A percentile compares a stretch with the other conserved stretches of the same genome.
Conservation (phyloP, 2,888 invertebrate genomes). For the Tetragonisca angustula region DNA sequence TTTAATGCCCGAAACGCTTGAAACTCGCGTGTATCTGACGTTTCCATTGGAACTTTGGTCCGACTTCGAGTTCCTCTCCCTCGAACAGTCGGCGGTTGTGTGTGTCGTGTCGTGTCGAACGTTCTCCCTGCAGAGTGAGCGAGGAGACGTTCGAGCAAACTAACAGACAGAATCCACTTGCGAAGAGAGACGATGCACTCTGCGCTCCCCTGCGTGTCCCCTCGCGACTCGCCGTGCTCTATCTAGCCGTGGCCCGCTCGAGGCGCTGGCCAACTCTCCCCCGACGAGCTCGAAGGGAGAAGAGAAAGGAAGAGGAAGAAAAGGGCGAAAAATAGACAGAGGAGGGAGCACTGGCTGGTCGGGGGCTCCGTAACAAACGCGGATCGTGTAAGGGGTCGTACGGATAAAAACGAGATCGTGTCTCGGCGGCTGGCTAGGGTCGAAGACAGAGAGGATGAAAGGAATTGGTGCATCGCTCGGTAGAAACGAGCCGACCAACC, state of each 20-base stretch:
- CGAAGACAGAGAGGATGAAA: conserved; percentile 76
- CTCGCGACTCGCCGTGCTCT: conserved; percentile 29
- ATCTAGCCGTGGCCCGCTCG: conserved; percentile 68
- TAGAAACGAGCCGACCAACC: conserved; percentile 71
- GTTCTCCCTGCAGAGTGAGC: background rate
- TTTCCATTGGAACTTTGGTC: conserved; percentile 46
- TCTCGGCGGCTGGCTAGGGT: conserved; percentile 71
- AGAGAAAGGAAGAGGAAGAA: conserved; percentile 24
- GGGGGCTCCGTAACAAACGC: conserved; percentile 78
- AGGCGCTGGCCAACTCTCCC: conserved; percentile 72
- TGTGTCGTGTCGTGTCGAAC: background rate
- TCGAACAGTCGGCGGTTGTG: background rate
- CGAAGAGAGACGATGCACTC: conserved; percentile 61
- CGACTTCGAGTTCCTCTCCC: background rate
- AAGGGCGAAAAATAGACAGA: conserved; percentile 42
- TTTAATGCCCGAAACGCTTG: conserved; percentile 4
- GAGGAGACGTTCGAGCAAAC: conserved; percentile 34
- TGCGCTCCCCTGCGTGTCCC: conserved; percentile 66
- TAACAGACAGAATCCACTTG: conserved; percentile 77
- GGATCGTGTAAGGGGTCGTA: conserved; percentile 81
- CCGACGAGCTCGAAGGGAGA: conserved; percentile 60
- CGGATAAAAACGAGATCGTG: conserved; percentile 84
- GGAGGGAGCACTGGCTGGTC: conserved; percentile 54
- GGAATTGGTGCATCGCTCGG: conserved; percentile 82
- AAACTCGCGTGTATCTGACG: conserved; percentile 46